phyloP scores from a whole-genome alignment of 2,797 vertebrate genomes.

The Linurgus olivaceus region DNA sequence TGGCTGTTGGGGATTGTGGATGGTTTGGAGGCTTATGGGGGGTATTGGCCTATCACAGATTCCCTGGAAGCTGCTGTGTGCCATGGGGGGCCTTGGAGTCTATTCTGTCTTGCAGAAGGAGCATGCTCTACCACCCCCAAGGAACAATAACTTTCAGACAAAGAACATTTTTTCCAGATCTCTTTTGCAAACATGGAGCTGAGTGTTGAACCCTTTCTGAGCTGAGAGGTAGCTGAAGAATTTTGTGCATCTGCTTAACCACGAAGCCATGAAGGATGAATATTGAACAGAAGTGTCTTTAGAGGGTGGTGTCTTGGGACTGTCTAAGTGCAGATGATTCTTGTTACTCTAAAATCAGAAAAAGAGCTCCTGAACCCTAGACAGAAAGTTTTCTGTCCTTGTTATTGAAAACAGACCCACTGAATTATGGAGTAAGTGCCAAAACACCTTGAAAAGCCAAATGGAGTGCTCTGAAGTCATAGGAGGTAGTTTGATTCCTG shows the following conservation, averaged over 20 bases:
- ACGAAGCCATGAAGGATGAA: neutral
- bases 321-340: neutral
- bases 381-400: neutral
- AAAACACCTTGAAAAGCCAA: neutral
- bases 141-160: conserved; percentile 62
- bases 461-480: neutral
- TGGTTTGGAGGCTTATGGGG: conserved; percentile 52
- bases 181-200: conserved; percentile 36
- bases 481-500: neutral
- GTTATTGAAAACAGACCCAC: neutral
- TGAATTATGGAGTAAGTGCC: neutral
- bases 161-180: conserved; percentile 65
- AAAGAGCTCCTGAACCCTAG: neutral
- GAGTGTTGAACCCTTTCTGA: conserved; percentile 42
- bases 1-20: conserved; percentile 43
- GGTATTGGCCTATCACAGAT: conserved; percentile 61
- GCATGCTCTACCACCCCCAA: conserved; percentile 58
- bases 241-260: neutral
- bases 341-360: neutral
- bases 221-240: neutral
- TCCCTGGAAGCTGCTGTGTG: conserved; percentile 47
- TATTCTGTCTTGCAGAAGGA: conserved; percentile 60
- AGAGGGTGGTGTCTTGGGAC: neutral
- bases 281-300: neutral
- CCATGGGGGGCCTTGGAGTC: conserved; percentile 59